Percentiles rank a stretch among this genome's conserved stretches.
These are phyloP conservation scores for Amphibalanus amphitrite DNA, from an alignment of 1,140 invertebrate genomes.

Conservation along the genomic window DNA sequence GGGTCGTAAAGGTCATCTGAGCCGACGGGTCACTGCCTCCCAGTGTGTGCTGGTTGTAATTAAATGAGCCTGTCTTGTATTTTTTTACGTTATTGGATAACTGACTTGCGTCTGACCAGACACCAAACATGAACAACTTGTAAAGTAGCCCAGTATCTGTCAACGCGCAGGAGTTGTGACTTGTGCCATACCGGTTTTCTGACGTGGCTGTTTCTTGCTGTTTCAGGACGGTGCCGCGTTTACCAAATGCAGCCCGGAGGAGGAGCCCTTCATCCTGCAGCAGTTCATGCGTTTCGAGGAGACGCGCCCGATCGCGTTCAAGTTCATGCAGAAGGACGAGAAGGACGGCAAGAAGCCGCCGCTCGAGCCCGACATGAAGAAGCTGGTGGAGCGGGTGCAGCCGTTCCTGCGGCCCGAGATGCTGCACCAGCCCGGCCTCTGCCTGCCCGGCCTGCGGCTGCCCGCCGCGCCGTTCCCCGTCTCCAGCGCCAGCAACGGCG, in stretches of 20 bases:
- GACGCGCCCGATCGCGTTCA: constrained; percentile 61
- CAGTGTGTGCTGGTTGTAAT: too few relatives aligned
- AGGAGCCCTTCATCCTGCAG: constrained; percentile 66
- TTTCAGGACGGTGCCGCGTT: constrained; percentile 42
- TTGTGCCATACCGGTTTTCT: too few relatives aligned
- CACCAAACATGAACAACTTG: too few relatives aligned
- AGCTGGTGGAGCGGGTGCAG: constrained; percentile 32
- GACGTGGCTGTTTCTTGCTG: background rate
- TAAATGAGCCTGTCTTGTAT: too few relatives aligned
- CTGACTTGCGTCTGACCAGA: too few relatives aligned
- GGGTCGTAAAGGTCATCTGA: too few relatives aligned
- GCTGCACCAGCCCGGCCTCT: constrained; percentile 15
- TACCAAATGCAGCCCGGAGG: constrained; percentile 61
- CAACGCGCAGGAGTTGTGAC: too few relatives aligned
- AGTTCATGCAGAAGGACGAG: constrained; percentile 46
- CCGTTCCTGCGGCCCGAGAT: constrained; percentile 14
- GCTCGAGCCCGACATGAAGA: constrained; percentile 37
- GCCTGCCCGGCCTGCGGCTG: constrained; percentile 14
- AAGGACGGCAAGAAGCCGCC: constrained; percentile 25
- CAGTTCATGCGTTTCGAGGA: constrained; percentile 70
- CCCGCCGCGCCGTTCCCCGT: constrained; percentile 10
- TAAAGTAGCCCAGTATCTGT: too few relatives aligned
- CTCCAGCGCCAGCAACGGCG: background rate
- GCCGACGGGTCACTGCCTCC: too few relatives aligned
- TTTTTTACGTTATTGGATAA: too few relatives aligned